Percentiles rank a stretch among this genome's conserved stretches.
These are phyloP conservation scores for Bicyclus anynana DNA, from an alignment of 1,140 invertebrate genomes.

Conservation along the genomic window DNA sequence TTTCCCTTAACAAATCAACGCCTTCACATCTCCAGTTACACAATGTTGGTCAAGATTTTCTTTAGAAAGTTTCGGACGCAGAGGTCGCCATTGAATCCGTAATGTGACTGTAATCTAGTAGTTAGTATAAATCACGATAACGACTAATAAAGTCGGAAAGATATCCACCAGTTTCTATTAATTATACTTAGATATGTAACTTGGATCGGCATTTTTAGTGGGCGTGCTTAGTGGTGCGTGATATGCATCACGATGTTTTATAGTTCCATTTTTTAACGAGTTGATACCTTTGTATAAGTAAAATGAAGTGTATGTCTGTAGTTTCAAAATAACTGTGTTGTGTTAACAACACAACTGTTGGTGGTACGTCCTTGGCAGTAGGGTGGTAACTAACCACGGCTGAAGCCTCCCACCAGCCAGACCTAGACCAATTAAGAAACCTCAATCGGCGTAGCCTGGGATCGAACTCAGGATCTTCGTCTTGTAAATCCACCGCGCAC, in stretches of 20 bases:
- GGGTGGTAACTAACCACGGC: too few relatives aligned
- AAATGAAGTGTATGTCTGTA: too few relatives aligned
- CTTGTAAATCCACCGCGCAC: too few relatives aligned
- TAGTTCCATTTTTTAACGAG: too few relatives aligned
- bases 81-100: conserved; percentile 15
- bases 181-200: neutral
- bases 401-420: too few relatives aligned
- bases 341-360: too few relatives aligned
- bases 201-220: neutral
- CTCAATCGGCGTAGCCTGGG: too few relatives aligned
- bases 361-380: too few relatives aligned
- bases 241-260: neutral
- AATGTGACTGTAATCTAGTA: conserved; percentile 11
- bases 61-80: conserved; percentile 15
- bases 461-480: too few relatives aligned
- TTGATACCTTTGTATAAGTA: too few relatives aligned
- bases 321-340: too few relatives aligned
- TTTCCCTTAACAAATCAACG: neutral
- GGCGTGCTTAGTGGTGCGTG: neutral
- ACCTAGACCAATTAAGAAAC: too few relatives aligned
- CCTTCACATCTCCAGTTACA: neutral
- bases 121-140: conserved; percentile 18
- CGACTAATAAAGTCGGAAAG: conserved; percentile 13
- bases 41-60: neutral
- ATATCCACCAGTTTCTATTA: conserved; percentile 2